Evolutionary conservation across 2,888 invertebrate species (phyloP), one percentile per base, ranked within the genome.

Genomic region (Priocnemis perturbator): DNA sequence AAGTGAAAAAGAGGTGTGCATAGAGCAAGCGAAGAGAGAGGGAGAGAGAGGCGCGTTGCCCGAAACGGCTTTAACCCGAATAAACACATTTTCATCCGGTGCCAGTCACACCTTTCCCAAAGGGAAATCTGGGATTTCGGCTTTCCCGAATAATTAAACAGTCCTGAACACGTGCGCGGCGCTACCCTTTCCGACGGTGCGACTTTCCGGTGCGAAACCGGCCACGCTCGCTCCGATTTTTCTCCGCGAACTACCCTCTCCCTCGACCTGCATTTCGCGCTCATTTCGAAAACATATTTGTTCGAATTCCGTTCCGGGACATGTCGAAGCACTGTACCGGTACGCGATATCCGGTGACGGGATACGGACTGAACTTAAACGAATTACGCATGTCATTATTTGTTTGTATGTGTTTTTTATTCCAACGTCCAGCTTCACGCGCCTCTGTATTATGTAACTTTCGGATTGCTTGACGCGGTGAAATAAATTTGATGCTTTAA

Each of bases 121-220:
- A 37, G 37, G 37, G 37, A 37, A 37, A 37, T 74, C 73, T 77
- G 79, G 74, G 74, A 79, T 79, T 79, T 77, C 59, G 67, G 68
- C 73, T 69, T 66, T 69, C 61, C 65, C 77, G 74, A 73, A 73
- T 76, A 79, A 79, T 76, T 79, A 74, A 79, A 78, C 73, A 55
- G 64, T 62, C 72, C 69, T 57, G 37, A n/a, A 37, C 7, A 3
- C 57, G 57, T 37, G 37, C 11, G 7, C 11, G 0, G 37, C 23
- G 23, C 23, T 15, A 21, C 53, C 23, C 23, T 15, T 53, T 53
- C 15, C 23, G 23, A 20, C 21, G 14, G 20, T 53, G 17, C 21
- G 21, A 53, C 53, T 53, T 19, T n/a, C 20, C n/a, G n/a, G n/a
- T n/a, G n/a, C n/a, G n/a, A n/a, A n/a, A 15, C 47, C 47, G 47